Percentiles rank a stretch among this genome's conserved stretches.
Conservation (phyloP, 1,140 invertebrate genomes). For the Thaumetopoea pityocampa region DNA sequence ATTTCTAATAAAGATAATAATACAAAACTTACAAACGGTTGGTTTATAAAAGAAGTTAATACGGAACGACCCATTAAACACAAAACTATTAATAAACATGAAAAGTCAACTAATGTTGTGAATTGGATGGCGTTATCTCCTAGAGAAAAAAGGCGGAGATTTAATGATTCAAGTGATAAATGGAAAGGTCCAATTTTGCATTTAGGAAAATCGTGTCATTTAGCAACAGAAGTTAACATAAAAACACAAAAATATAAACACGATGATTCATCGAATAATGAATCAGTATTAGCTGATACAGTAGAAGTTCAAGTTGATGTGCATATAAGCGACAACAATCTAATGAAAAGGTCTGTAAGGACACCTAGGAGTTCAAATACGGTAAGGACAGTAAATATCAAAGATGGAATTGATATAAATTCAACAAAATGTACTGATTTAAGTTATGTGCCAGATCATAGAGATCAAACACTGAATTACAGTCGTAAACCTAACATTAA, state of each 20-base stretch:
- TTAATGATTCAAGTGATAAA: constrained; percentile 3
- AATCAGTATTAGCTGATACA: neutral
- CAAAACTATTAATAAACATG: constrained; percentile 2
- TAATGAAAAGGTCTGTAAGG: neutral
- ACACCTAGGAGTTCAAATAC: neutral
- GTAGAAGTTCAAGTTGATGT: constrained; percentile 14
- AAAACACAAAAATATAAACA: neutral
- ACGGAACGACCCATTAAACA: constrained; percentile 1
- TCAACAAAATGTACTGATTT: neutral
- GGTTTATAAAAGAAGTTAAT: constrained; percentile 25
- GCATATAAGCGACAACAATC: neutral
- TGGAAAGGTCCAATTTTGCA: neutral
- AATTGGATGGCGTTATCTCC: constrained; percentile 39
- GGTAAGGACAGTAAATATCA: neutral
- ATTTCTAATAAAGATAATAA: constrained; percentile 10
- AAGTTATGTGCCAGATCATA: neutral
- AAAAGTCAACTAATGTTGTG: constrained; percentile 22
- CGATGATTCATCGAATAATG: neutral
- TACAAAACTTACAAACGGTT: constrained; percentile 31
- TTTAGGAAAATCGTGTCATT: neutral
- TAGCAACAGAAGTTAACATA: neutral
- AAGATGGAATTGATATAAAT: neutral
- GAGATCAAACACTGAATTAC: constrained; percentile 1
- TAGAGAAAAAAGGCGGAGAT: constrained; percentile 22
- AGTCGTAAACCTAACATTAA: neutral